These are phyloP conservation scores for Elysia chlorotica DNA, from an alignment of 1,140 invertebrate genomes.

Conservation along the genomic window DNA sequence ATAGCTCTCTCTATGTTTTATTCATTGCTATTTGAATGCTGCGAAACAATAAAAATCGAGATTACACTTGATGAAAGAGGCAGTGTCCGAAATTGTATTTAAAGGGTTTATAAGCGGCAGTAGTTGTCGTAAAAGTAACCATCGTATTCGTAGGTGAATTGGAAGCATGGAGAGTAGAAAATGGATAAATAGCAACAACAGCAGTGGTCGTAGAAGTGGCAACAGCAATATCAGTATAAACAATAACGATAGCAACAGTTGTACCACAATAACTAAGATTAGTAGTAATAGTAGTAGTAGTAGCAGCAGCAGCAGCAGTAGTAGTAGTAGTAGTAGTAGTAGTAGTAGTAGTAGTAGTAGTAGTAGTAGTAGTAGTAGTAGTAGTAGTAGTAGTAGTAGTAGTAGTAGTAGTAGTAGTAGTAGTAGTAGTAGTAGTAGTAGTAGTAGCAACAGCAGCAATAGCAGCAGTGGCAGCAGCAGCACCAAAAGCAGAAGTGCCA, in stretches of 20 bases:
- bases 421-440: constrained; percentile 6
- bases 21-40: too few relatives aligned
- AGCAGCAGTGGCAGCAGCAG: not conserved
- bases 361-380: constrained; percentile 15
- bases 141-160: too few relatives aligned
- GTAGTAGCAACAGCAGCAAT: not conserved
- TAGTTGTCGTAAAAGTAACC: too few relatives aligned
- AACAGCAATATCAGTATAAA: not conserved
- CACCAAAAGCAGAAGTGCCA: too few relatives aligned
- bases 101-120: too few relatives aligned
- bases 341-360: constrained; percentile 12
- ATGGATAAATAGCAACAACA: not conserved
- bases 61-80: too few relatives aligned
- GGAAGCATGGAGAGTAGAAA: not conserved
- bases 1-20: too few relatives aligned
- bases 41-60: too few relatives aligned
- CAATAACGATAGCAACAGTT: too few relatives aligned
- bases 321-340: constrained; percentile 14
- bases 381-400: constrained; percentile 14
- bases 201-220: not conserved
- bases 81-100: too few relatives aligned
- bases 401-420: constrained; percentile 11
- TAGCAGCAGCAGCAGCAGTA: constrained; percentile 3
- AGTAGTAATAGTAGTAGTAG: constrained; percentile 13
- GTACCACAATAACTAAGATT: not conserved